These are phyloP conservation scores for Dasyurus viverrinus DNA, from an alignment of 2,113 vertebrate genomes.

Conservation along the genomic window DNA sequence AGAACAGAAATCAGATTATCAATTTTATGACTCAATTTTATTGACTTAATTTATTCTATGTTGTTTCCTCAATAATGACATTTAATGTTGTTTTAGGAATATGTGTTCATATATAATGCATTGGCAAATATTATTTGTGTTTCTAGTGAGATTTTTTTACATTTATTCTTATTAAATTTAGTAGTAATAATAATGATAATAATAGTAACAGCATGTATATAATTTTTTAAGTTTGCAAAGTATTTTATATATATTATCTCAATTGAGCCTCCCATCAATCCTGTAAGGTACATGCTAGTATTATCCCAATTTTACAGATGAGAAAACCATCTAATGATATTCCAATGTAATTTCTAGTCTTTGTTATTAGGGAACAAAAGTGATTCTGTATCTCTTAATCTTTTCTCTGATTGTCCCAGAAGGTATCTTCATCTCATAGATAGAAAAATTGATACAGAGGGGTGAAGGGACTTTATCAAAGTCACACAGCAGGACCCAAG, in stretches of 20 bases:
- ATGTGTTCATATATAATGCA: neutral
- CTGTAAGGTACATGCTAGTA: neutral
- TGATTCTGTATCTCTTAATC: slow-evolving; percentile 20
- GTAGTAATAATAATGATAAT: neutral
- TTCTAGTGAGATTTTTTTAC: slow-evolving; percentile 4
- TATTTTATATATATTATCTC: neutral
- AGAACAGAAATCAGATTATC: neutral
- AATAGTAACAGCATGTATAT: neutral
- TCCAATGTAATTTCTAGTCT: neutral
- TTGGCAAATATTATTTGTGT: neutral
- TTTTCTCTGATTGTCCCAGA: slow-evolving; percentile 21
- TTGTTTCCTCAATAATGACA: slow-evolving; percentile 35
- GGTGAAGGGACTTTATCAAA: slow-evolving; percentile 24
- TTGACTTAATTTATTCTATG: slow-evolving; percentile 24
- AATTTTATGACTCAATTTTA: neutral
- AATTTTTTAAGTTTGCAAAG: neutral
- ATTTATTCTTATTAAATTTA: slow-evolving; percentile 20
- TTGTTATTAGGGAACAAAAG: neutral
- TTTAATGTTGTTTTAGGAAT: slow-evolving; percentile 22
- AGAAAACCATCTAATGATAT: neutral
- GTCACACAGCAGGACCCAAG: neutral
- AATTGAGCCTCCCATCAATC: neutral
- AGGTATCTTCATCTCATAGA: neutral
- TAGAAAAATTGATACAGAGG: neutral
- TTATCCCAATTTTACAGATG: neutral